Evolutionary conservation across 1,140 invertebrate genomes (phyloP), one percentile per base, ranked within the genome.

Genomic region (Gryllus bimaculatus): DNA sequence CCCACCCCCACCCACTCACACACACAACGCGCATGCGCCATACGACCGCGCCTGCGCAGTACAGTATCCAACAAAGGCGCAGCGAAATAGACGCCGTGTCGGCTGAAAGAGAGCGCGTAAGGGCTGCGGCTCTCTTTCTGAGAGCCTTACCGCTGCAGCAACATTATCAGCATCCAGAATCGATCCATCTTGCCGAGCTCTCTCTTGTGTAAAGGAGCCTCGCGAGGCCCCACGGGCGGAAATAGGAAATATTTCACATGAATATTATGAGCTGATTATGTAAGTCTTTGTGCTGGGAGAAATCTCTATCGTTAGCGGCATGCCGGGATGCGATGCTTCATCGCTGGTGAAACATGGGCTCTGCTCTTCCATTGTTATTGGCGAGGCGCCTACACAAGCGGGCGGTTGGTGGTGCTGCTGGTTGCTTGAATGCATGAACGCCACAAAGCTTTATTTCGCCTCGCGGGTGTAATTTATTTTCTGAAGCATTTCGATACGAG

Each of bases 81-180:
- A 39, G 26, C 26, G 26, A 39, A 39, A 39, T 39, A 39, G 26
- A 39, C 26, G 26, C 26, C 5, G 5, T 2, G 26, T 39, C 26
- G 26, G 26, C 5, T 39, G 54, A 66, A 66, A 66, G 10, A 18
- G 18, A 66, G 54, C 54, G 54, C 54, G 54, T 10, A 13, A 66
- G 54, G 54, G 54, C 18, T 13, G 54, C 18, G 54, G 10, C 18
- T 66, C 54, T 66, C 54, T 66, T 66, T 66, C 54, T 66, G 26
- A 39, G 26, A 39, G 26, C 26, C 26, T 39, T 39, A 3, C 18
- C 54, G 54, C 54, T 66, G 18, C 54, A 66, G 54, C 54, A 66
- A 66, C 54, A 66, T 66, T 66, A 66, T 66, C 54, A 66, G 18
- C 54, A 66, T 66, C 54, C 54, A 66, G 54, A 66, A 66, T 66